A percentile compares a stretch with the other conserved stretches of the same genome.
phyloP scores from a whole-genome alignment of 2,888 invertebrate species.

The Himalopsyche kuldschensis region DNA sequence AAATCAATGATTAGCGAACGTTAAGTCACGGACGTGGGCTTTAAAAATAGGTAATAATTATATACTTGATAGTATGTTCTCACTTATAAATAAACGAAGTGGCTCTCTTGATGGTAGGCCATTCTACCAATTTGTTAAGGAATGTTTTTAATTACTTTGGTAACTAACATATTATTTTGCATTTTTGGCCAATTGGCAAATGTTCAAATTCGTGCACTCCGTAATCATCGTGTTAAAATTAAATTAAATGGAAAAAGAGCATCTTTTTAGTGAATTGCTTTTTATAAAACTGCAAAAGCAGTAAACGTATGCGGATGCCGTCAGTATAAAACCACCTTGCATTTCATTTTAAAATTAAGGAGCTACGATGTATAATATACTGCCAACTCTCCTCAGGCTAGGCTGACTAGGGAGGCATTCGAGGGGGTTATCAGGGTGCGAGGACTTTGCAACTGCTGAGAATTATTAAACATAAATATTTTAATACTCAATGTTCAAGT shows the following conservation, averaged over 20 bases:
- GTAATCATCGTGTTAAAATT: not conserved
- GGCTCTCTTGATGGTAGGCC: no score
- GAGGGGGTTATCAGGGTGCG: not conserved
- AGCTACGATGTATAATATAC: constrained; percentile 27
- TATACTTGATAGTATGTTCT: no score
- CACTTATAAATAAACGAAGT: no score
- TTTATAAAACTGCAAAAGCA: constrained; percentile 8
- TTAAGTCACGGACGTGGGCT: no score
- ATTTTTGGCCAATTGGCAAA: no score
- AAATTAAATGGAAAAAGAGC: not conserved
- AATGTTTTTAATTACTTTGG: no score
- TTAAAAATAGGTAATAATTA: no score
- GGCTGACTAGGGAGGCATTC: not conserved
- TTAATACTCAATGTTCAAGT: not conserved
- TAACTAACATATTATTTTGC: no score
- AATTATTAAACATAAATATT: not conserved
- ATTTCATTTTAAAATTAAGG: constrained; percentile 39
- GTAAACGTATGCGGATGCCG: constrained; percentile 21
- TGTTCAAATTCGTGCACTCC: no score
- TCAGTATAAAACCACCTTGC: constrained; percentile 38
- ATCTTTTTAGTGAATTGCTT: not conserved
- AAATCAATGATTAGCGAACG: no score
- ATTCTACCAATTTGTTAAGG: no score
- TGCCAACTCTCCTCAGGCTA: constrained; percentile 16
- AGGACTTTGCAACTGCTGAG: constrained; percentile 7